Evolutionary conservation across 2,797 vertebrate species (phyloP).

Genomic region (Anableps anableps): DNA sequence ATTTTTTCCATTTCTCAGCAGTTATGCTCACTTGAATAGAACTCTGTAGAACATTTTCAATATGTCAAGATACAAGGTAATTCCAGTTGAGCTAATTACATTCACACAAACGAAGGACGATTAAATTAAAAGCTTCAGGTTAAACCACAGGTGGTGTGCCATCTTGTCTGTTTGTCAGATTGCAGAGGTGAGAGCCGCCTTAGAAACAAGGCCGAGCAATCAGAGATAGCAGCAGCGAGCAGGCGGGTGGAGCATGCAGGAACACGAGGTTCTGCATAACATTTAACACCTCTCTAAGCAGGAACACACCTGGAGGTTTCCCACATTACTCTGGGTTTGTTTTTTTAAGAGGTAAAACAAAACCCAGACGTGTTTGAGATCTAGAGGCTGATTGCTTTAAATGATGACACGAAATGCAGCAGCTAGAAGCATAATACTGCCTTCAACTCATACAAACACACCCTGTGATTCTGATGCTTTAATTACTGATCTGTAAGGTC

Average conservation of each 20-base stretch:
- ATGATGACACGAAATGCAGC: neutral
- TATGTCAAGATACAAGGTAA: neutral
- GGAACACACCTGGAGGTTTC: slow-evolving; percentile 24
- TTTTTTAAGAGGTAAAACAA: slow-evolving; percentile 17
- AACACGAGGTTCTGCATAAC: slow-evolving; percentile 29
- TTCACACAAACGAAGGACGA: neutral
- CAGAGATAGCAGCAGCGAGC: slow-evolving; percentile 37
- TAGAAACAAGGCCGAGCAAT: slow-evolving; percentile 54
- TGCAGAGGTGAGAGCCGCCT: slow-evolving; percentile 40
- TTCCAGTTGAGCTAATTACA: neutral
- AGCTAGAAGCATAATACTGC: neutral
- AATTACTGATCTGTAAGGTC: neutral
- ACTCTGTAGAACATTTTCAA: neutral
- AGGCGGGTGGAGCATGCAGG: slow-evolving; percentile 40
- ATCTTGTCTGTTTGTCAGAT: slow-evolving; percentile 42
- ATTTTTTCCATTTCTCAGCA: neutral
- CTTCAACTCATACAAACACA: neutral
- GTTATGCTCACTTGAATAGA: neutral
- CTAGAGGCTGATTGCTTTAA: slow-evolving; percentile 5
- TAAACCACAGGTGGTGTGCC: slow-evolving; percentile 30
- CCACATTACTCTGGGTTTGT: slow-evolving; percentile 15
- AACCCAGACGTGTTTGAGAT: slow-evolving; percentile 15
- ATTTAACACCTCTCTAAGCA: slow-evolving; percentile 39
- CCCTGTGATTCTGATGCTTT: neutral
- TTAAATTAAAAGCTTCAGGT: neutral